Percentiles rank a stretch among this genome's conserved stretches.
Conservation (phyloP, 2,888 invertebrate genomes). For the Eutolmus rufibarbis region DNA sequence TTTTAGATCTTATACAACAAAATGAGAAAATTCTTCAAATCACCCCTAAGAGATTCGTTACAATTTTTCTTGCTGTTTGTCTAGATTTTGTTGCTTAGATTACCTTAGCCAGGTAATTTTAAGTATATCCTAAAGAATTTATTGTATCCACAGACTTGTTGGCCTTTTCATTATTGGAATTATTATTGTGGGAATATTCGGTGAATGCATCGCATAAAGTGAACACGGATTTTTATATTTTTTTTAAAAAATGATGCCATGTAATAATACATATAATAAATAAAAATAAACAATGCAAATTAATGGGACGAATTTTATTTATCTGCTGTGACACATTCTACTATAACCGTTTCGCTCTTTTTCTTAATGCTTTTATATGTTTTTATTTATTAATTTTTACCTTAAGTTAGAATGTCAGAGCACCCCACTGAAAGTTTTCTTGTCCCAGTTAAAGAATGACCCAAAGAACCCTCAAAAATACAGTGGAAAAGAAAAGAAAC, state of each 20-base stretch:
- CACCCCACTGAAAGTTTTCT: not conserved
- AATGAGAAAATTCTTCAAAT: not conserved
- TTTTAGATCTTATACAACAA: not conserved
- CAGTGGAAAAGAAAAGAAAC: too few species aligned
- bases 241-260: not conserved
- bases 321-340: not conserved
- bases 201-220: not conserved
- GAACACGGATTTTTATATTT: not conserved
- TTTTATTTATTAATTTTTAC: not conserved
- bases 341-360: not conserved
- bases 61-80: not conserved
- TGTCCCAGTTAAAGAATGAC: not conserved
- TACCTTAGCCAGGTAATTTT: not conserved
- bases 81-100: not conserved
- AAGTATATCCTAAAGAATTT: not conserved
- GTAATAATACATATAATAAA: not conserved
- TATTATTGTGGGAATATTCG: not conserved
- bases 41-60: not conserved
- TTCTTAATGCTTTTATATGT: not conserved
- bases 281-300: not conserved
- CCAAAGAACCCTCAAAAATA: not conserved
- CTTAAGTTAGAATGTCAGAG: not conserved
- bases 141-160: not conserved
- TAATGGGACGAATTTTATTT: not conserved
- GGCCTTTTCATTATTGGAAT: not conserved